Percentiles rank a stretch among this genome's conserved stretches.
Evolutionary conservation across 2,888 invertebrate genomes (phyloP).

Genomic region (Luffia ferchaultella): DNA sequence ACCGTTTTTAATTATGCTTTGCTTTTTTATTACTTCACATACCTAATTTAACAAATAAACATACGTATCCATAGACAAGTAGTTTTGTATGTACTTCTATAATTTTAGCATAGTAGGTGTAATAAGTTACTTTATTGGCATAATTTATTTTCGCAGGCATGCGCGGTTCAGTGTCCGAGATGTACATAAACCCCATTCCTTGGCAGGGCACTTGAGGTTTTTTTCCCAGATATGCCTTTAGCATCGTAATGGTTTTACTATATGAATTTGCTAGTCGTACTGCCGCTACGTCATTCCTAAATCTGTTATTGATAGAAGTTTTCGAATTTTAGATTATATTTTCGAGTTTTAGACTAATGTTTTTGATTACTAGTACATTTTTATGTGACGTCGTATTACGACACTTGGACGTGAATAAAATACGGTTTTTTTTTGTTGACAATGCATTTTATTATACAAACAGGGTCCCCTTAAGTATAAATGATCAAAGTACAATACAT

Average conservation of each 20-base stretch:
- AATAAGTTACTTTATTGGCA: too few species aligned
- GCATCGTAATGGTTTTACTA: background rate
- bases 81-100: too few species aligned
- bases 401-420: background rate
- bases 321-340: background rate
- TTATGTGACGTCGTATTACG: background rate
- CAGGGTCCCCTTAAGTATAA: conserved; percentile 42
- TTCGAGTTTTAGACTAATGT: background rate
- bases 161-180: conserved; percentile 69
- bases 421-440: conserved; percentile 18
- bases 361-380: background rate
- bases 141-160: conserved; percentile 59
- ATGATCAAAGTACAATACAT: conserved; percentile 15
- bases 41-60: too few species aligned
- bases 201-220: conserved; percentile 55
- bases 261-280: background rate
- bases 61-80: too few species aligned
- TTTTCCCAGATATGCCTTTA: too few species aligned
- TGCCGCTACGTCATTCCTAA: background rate
- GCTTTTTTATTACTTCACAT: too few species aligned
- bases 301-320: background rate
- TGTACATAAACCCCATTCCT: conserved; percentile 72
- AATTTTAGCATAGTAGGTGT: too few species aligned
- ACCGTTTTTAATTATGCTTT: too few species aligned
- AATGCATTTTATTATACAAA: conserved; percentile 15